A percentile compares a stretch with the other conserved stretches of the same genome.
These are phyloP conservation scores for Mycteria americana DNA, from an alignment of 2,797 vertebrate species.

Conservation along the genomic window DNA sequence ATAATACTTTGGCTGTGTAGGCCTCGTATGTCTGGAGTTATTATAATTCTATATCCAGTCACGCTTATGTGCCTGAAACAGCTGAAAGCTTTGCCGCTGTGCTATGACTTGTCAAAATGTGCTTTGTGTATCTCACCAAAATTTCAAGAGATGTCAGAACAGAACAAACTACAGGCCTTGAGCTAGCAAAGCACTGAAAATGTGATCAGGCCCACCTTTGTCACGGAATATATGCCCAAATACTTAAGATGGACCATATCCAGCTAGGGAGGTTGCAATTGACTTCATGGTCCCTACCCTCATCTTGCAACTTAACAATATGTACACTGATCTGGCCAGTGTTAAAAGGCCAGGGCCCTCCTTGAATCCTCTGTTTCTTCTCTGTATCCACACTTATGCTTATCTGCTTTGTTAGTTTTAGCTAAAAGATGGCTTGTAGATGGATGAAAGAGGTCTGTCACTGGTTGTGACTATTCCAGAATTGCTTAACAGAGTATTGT, in stretches of 20 bases:
- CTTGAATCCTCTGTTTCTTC: background rate
- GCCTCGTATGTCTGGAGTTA: background rate
- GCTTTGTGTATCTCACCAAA: background rate
- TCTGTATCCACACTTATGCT: background rate
- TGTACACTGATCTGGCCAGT: rapidly evolving
- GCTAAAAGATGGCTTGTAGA: background rate
- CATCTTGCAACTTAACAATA: background rate
- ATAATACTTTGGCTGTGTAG: background rate
- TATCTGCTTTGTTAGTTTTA: background rate
- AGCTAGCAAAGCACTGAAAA: background rate
- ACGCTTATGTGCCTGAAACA: background rate
- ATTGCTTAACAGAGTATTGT: background rate
- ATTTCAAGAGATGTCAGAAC: background rate
- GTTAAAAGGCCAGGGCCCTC: background rate
- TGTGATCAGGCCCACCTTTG: background rate
- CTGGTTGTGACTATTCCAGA: background rate
- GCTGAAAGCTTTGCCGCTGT: background rate
- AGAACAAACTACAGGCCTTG: background rate
- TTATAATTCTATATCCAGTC: background rate
- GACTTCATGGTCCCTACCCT: background rate
- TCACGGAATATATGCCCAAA: background rate
- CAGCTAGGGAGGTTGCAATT: background rate
- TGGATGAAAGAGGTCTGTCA: background rate
- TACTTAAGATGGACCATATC: background rate
- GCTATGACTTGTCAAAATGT: background rate